Base-by-base conservation (phyloP, 2,888 invertebrate species). In the Agrochola lychnidis region DNA sequence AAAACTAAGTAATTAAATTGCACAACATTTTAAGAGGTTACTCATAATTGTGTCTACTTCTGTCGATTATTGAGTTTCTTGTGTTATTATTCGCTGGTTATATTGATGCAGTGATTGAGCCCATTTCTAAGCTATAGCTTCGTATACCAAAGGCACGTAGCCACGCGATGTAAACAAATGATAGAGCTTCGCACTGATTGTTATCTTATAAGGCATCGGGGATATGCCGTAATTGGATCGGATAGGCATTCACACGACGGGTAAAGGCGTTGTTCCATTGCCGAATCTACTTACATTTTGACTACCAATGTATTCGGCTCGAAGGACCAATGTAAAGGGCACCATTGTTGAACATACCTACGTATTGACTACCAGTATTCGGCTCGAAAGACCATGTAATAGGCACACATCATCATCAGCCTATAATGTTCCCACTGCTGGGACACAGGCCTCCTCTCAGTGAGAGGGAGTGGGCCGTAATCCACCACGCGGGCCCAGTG, bases 171-270 rank as follows among this genome's bases (percentile, higher is more conserved):
- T 51, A 61, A 42, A 85, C 59, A 78, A 73, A 73, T 74, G 69
- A 73, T 45, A 71, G 59, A 77, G 77, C 80, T 76, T 77, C 77
- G 36, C 4, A 4, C 83, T 83, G 84, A 86, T 86, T 86, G 83
- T 73, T 73, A 66, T 83, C 74, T 80, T 84, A 68, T 86, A 84
- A 63, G 84, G 86, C 76, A 86, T 84, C 84, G n/a, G 70, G 30
- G 70, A 68, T 73, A 75, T 66, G 67, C 14, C 25, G 56, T 84
- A 83, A 84, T 84, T 86, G 80, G 59, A 78, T 80, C 70, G 48
- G 12, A 36, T 69, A 59, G 56, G 56, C 68, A 57, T 73, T 76
- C 64, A 72, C 62, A 53, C 70, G 70, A 48, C 36, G 63, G 48
- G 51, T 64, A n/a, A 36, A 51, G 36, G 57, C 62, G 36, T 72